Conservation (phyloP, 2,888 invertebrate species). For the Pocota personata region DNA sequence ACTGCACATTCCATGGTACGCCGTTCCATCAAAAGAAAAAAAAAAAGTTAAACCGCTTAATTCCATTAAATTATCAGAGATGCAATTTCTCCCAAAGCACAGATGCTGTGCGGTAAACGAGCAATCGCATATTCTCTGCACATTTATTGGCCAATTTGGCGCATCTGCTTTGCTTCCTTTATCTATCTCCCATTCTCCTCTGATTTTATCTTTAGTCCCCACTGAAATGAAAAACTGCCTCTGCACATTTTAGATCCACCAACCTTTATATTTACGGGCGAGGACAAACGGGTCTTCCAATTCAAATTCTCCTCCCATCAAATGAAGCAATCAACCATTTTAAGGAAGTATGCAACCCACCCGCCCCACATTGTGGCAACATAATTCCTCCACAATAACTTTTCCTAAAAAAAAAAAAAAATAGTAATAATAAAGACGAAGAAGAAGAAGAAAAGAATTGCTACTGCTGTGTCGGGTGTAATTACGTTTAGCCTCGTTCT, state of each 20-base stretch:
- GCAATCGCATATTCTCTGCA: constrained; percentile 55
- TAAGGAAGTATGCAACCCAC: constrained; percentile 23
- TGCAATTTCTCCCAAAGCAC: constrained; percentile 36
- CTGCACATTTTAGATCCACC: constrained; percentile 1
- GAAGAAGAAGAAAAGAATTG: constrained; percentile 35
- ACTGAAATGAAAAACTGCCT: constrained; percentile 32
- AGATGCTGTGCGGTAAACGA: constrained; percentile 47
- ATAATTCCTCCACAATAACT: constrained; percentile 66
- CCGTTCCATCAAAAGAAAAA: constrained; percentile 3
- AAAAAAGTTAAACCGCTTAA: constrained; percentile 37
- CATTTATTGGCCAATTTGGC: constrained; percentile 71
- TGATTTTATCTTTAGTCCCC: constrained; percentile 33
- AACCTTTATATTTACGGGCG: constrained; percentile 11
- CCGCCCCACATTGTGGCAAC: constrained; percentile 40
- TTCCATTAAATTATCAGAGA: constrained; percentile 62
- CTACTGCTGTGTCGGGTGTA: constrained; percentile 50
- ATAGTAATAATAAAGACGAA: constrained; percentile 19
- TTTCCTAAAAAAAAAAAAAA: constrained; percentile 24
- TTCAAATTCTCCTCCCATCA: constrained; percentile 46
- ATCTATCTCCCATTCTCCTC: background rate
- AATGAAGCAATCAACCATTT: constrained; percentile 66
- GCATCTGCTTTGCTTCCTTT: constrained; percentile 51
- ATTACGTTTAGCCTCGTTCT: constrained; percentile 71
- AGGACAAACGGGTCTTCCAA: constrained; percentile 41
- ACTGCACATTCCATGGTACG: background rate